These are phyloP conservation scores for Gopherus flavomarginatus DNA, from an alignment of 2,113 vertebrate genomes.

Conservation along the genomic window DNA sequence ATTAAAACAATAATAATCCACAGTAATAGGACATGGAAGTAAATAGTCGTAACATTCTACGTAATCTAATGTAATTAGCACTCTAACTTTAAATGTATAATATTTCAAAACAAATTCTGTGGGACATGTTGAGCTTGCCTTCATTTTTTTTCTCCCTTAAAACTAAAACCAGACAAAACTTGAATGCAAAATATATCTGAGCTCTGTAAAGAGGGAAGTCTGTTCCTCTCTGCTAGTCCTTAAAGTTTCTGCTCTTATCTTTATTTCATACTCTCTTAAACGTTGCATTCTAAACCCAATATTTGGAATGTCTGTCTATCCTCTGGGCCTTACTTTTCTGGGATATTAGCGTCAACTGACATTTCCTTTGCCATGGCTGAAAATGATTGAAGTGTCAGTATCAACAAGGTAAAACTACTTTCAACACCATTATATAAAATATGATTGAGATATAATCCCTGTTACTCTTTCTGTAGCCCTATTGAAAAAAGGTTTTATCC, in stretches of 20 bases:
- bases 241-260: neutral
- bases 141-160: neutral
- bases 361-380: neutral
- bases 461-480: neutral
- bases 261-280: neutral
- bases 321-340: neutral
- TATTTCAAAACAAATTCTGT: neutral
- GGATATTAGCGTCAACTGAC: neutral
- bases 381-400: neutral
- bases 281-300: neutral
- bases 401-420: neutral
- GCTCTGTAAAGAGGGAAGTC: neutral
- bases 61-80: neutral
- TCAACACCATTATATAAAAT: neutral
- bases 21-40: neutral
- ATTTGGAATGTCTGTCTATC: neutral
- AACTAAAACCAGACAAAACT: neutral
- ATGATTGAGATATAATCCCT: neutral
- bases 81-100: neutral
- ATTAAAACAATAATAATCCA: neutral
- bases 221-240: neutral
- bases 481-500: neutral
- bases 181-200: neutral
- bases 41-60: neutral
- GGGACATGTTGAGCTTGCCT: accelerated